phyloP scores from a whole-genome alignment of 2,888 invertebrate genomes.

The Allophyes oxyacanthae region DNA sequence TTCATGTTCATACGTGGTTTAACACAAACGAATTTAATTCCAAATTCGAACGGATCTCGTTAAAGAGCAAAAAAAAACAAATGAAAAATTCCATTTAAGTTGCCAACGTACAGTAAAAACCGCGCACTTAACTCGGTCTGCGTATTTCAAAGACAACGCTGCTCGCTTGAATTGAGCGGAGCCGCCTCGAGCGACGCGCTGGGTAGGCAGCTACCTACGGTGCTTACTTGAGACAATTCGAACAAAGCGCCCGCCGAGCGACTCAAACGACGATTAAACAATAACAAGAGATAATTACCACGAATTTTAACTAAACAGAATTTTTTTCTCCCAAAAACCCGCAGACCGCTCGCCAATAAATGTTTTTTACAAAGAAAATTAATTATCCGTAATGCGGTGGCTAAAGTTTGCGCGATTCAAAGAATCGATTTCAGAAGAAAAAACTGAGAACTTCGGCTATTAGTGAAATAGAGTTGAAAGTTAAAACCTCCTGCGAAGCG shows the following conservation, averaged over 20 bases:
- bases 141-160: not conserved
- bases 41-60: conserved; percentile 2
- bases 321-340: conserved; percentile 9
- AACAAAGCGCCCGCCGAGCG: not conserved
- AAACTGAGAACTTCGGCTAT: conserved; percentile 25
- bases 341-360: conserved; percentile 1
- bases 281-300: conserved; percentile 23
- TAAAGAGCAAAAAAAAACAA: conserved; percentile 1
- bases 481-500: conserved; percentile 10
- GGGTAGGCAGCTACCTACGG: not conserved
- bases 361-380: conserved; percentile 22
- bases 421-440: conserved; percentile 32
- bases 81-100: conserved; percentile 3
- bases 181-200: not conserved
- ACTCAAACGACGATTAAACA: conserved; percentile 12
- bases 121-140: not conserved
- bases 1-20: conserved; percentile 7
- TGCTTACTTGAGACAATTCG: not conserved
- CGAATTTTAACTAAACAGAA: conserved; percentile 8
- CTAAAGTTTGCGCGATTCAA: conserved; percentile 24
- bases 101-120: conserved; percentile 6
- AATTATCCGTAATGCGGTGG: conserved; percentile 22
- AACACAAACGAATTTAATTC: conserved; percentile 18
- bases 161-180: not conserved
- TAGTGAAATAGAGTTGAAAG: conserved; percentile 29